Base-by-base conservation (phyloP, 2,113 vertebrate genomes). In the Dendrocopos noguchii region DNA sequence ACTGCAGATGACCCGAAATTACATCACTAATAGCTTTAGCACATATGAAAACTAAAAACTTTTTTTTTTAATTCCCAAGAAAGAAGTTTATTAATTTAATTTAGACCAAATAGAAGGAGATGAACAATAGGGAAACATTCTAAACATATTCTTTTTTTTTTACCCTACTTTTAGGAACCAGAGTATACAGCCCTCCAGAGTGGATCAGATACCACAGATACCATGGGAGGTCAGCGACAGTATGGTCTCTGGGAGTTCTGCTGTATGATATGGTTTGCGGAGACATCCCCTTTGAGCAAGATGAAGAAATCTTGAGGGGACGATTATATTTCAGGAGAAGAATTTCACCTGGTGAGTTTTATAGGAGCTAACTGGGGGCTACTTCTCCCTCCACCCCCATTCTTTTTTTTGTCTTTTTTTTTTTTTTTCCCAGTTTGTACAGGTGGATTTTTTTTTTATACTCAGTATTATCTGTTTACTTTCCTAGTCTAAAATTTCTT, bases 201-300 rank as follows among this genome's bases (percentile, higher is more conserved):
- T 99, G 99, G 99, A 99, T 99, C 91, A 98, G 98, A 83, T 99
- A 98, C 95, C 99, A 99, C 91, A 97, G 99, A 94, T 99, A 99
- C 97, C 99, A 99, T 15, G 99, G 99, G 13, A 98, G 99, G 76
- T 99, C 99, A 1, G 99, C 99, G 50, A 99, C 99, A 0, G 98
- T 99, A 81, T 99, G 99, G 99, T 99, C 99, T 24, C 96, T 99
- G 90, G 99, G 99, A 8, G 99, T 99, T 93, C 97, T 99, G 70
- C 97, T 99, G 9, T 99, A 99, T 1, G 99, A 99, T 97, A 99
- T 99, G 99, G 99, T 99, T 80, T 99, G 99, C 1, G 99, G 99
- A 52, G 99, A 99, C 96, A 99, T 99, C 95, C 99, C 99, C 39
- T 99, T 99, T 31, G 99, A 99, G 95, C 99, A 99, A 89, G 99